Percentiles rank a stretch among this genome's conserved stretches.
These are phyloP conservation scores for Capricornis sumatraensis DNA, from an alignment of 2,113 vertebrate genomes.

Conservation along the genomic window DNA sequence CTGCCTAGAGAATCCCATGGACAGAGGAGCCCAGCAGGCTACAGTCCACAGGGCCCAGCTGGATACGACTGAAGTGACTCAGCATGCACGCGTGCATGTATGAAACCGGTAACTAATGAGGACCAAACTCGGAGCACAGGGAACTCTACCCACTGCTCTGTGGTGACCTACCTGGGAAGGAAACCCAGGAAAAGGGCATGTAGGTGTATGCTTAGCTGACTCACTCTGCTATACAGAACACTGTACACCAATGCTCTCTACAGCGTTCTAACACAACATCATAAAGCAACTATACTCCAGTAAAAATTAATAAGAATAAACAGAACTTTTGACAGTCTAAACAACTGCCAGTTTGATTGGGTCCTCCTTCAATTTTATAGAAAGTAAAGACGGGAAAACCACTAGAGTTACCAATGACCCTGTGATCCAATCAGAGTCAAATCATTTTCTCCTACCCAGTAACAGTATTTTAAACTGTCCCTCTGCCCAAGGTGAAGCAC, in stretches of 20 bases:
- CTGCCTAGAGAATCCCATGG: neutral
- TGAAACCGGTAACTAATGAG: neutral
- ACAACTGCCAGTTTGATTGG: neutral
- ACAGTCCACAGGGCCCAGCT: neutral
- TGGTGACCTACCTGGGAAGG: neutral
- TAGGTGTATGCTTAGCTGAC: neutral
- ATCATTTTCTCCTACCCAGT: neutral
- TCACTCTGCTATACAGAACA: neutral
- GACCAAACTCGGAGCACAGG: neutral
- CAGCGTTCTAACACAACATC: neutral
- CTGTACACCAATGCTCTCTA: neutral
- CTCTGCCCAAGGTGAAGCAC: neutral
- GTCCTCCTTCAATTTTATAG: neutral
- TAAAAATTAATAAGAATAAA: neutral
- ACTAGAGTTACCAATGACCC: neutral
- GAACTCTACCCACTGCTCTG: neutral
- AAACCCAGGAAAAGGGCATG: neutral
- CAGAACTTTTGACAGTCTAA: neutral
- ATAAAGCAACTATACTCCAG: neutral
- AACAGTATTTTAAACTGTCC: neutral
- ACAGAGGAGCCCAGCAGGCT: neutral
- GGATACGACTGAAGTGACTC: neutral
- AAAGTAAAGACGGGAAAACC: neutral
- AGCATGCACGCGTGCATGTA: accelerated
- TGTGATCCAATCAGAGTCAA: neutral